phyloP scores from a whole-genome alignment of 2,888 invertebrate genomes.

The Coronaproctus castanopsis region DNA sequence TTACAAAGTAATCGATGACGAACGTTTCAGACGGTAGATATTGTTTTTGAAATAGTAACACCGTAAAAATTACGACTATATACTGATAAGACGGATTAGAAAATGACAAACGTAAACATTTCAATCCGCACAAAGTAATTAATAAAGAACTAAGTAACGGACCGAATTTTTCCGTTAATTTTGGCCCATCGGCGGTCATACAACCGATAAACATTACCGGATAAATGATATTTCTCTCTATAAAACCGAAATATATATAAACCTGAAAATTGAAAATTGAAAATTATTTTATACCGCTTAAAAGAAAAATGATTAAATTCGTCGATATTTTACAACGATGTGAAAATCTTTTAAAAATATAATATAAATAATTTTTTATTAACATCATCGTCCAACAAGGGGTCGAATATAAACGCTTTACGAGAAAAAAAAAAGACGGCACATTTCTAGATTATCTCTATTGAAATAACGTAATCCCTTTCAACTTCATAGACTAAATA shows the following conservation, averaged over 20 bases:
- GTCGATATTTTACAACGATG: too few relatives aligned
- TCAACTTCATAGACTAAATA: too few relatives aligned
- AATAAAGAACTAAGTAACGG: constrained; percentile 57
- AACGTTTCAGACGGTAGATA: constrained; percentile 56
- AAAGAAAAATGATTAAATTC: too few relatives aligned
- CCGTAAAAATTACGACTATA: constrained; percentile 72
- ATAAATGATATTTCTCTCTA: constrained; percentile 80
- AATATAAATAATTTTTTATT: not conserved
- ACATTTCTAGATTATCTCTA: too few relatives aligned
- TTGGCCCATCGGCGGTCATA: constrained; percentile 62
- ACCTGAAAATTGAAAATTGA: constrained; percentile 29
- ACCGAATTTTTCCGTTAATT: constrained; percentile 57
- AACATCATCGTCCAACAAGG: too few relatives aligned
- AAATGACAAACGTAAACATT: constrained; percentile 72
- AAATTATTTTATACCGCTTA: too few relatives aligned
- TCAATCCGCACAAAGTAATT: constrained; percentile 66
- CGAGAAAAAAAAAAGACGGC: too few relatives aligned
- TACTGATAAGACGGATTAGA: constrained; percentile 82
- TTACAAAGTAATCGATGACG: constrained; percentile 77
- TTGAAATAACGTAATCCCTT: too few relatives aligned
- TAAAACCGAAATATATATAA: constrained; percentile 69
- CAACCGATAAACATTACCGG: constrained; percentile 78
- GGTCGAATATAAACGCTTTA: too few relatives aligned
- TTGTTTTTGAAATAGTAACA: constrained; percentile 71
- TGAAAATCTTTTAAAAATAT: not conserved